Evolutionary conservation across 2,113 vertebrate genomes (phyloP), one percentile per base, ranked within the genome.

Genomic region (Tyto alba): DNA sequence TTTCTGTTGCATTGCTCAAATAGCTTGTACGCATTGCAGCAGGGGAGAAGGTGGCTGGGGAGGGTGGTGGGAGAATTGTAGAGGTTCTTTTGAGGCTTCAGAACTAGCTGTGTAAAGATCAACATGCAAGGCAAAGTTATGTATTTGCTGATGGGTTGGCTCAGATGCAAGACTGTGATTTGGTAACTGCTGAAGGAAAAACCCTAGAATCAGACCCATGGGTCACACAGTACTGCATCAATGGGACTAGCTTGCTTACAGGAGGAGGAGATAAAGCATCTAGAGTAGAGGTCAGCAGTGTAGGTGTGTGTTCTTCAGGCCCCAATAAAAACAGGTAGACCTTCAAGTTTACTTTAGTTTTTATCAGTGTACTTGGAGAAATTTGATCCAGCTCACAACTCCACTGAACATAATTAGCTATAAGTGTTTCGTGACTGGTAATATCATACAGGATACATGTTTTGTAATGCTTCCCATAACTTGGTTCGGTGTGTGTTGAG

Each of bases 1-100:
- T 56, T 88, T 30, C 66, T 57, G 29, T 32, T 95, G 57, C 34
- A 29, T 72, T 83, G 45, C 66, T 94, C 1, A 1, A 32, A 73
- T 79, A 73, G 23, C 57, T 88, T 43, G 4, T 45, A 22, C 1
- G 13, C 30, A 3, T 74, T 47, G 43, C 1, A 1, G 45, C 4
- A 3, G 52, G 25, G 23, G 55, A 12, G 30, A 29, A 22, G 22
- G 38, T 18, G 7, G 8, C 0, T 1, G 7, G 23, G 15, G 16
- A 67, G 34, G 7, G 26, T 41, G 43, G 8, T 0, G 10, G 48
- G 45, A 79, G 47, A 79, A 30, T 8, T 60, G 3, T 22, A 47
- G 83, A 29, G 43, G 2, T 14, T 21, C 30, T 67, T 60, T 22
- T 88, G 40, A 63, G 38, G 22, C 19, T 66, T 85, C 29, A 26